Base-by-base conservation (phyloP, 2,113 vertebrate genomes). In the Mionectes macconnelli region DNA sequence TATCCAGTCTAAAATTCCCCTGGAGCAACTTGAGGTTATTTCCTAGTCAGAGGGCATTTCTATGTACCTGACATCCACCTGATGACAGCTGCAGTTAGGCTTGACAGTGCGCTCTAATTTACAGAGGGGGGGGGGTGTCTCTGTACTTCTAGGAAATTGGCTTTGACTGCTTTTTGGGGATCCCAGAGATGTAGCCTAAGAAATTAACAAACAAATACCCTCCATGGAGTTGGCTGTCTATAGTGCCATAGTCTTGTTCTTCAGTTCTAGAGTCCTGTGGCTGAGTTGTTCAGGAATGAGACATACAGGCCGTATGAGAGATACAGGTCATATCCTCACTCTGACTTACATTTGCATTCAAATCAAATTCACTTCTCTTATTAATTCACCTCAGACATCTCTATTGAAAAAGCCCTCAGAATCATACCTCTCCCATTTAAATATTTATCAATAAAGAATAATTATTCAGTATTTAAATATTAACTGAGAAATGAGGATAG, bases 51-150 rank as follows among this genome's bases (percentile, higher is more conserved):
- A 20, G 31, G 70, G 5, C 23, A 10, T 49, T 20, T 83, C 23
- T 37, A 9, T 20, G 30, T 47, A 33, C 44, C n/a, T 39, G 28
- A 19, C 0, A 0, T 49, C 62, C 39, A 49, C n/a, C n/a, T n/a
- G n/a, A n/a, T 2, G 1, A 50, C 27, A 83, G 49, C 19, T 0
- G 0, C 57, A 44, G 11, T 45, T 28, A 57, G 57, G 37, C 49
- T 47, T 6, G 3, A 39, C 27, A 72, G 24, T 45, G 30, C 57
- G 13, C 4, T 68, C 2, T 30, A 35, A 22, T 60, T 64, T 60
- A 35, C 27, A 73, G 27, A 49, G n/a, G 9, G 10, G 40, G 5
- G 5, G n/a, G 9, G 10, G 40, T 4, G 5, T 60, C 12, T 90
- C 47, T 82, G 47, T 25, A 22, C 45, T 59, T 68, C 44, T 30